These are phyloP conservation scores for Tethea ocularis DNA, from an alignment of 2,888 invertebrate species.

Conservation along the genomic window DNA sequence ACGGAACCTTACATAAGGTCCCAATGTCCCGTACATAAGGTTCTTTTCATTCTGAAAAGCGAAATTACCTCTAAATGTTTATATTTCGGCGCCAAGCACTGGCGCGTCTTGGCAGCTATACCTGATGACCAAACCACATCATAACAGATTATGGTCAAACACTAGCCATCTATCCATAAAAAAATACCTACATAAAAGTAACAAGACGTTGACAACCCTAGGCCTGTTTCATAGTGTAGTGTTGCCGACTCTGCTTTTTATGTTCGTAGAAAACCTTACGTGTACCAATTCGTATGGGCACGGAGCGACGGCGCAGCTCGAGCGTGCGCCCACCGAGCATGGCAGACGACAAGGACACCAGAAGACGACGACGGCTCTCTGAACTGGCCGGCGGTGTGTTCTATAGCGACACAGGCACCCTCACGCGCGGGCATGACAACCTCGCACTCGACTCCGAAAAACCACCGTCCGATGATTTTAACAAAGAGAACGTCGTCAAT, in stretches of 20 bases:
- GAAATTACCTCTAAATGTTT: too few relatives aligned
- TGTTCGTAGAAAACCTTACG: constrained; percentile 62
- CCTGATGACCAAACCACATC: too few relatives aligned
- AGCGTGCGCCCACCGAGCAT: constrained; percentile 72
- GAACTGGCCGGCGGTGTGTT: constrained; percentile 79
- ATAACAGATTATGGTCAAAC: too few relatives aligned
- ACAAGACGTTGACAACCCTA: too few relatives aligned
- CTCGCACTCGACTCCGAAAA: constrained; percentile 65
- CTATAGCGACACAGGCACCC: constrained; percentile 67
- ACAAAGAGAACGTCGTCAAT: constrained; percentile 50
- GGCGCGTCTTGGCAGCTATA: too few relatives aligned
- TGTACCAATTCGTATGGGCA: constrained; percentile 65
- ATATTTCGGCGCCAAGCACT: too few relatives aligned
- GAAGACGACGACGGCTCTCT: constrained; percentile 72
- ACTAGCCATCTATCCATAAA: too few relatives aligned
- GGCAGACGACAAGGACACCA: constrained; percentile 72
- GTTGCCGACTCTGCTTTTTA: background rate
- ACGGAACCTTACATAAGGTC: too few relatives aligned
- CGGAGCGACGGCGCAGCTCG: constrained; percentile 71
- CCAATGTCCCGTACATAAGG: too few relatives aligned
- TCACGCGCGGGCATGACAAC: constrained; percentile 66
- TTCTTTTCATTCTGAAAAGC: too few relatives aligned
- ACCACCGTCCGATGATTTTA: constrained; percentile 51
- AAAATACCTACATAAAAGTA: too few relatives aligned
- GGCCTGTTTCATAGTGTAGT: too few relatives aligned